Base-by-base conservation (phyloP, 2,113 vertebrate species). In the Leptosomus discolor region DNA sequence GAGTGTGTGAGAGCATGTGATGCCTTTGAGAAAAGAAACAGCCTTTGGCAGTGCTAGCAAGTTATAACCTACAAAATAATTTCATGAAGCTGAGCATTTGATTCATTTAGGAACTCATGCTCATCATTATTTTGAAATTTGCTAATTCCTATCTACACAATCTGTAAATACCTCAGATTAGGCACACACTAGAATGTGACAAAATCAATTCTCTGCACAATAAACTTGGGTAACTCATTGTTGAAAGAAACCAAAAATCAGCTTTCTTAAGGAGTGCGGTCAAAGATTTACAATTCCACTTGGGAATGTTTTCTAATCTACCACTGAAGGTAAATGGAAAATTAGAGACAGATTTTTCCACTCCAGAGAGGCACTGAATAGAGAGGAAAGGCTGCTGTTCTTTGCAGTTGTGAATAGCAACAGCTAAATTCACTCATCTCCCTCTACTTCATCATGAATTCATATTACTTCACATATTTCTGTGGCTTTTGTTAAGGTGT, bases 301-400 rank as follows among this genome's bases (percentile, higher is more conserved):
- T 76, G 68, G 91, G 73, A 93, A 79, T 88, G 63, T 85, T 79
- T 71, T 81, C 56, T 95, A 85, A 87, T 77, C 86, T 37, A n/a
- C 45, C 65, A 68, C 89, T 96, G 85, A 74, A 82, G 54, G 85
- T 69, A 95, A 97, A 93, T 83, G 96, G 96, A 96, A 97, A 98
- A 95, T 85, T 90, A 94, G 61, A 95, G 81, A 80, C 51, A 88
- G 79, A 36, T 53, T 88, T 97, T 97, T 96, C 87, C 60, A 60
- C 86, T 92, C 43, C 65, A 85, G 77, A 85, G 17, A 70, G 84
- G 56, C n/a, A 19, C 64, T 15, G 34, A 89, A 78, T 7, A 85
- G 39, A 43, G 60, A 91, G 36, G 43, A 91, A 89, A 89, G 23
- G 32, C 29, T 88, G 50, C 51, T 68, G 39, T 58, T 92, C 69